Conservation (phyloP, 2,888 invertebrate species). For the Tineola bisselliella region DNA sequence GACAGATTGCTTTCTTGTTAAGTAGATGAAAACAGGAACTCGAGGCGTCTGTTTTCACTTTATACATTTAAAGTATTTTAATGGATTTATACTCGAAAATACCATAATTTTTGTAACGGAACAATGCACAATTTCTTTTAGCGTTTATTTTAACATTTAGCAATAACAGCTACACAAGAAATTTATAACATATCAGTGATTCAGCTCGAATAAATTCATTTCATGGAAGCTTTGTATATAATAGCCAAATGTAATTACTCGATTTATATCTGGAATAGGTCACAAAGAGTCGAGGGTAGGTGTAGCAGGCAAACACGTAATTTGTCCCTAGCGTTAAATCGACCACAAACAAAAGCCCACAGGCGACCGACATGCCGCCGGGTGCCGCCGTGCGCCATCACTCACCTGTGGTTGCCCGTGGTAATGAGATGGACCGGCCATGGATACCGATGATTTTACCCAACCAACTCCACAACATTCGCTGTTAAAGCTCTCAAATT, state of each 20-base stretch:
- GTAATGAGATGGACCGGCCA: conserved; percentile 57
- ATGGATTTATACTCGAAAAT: background rate
- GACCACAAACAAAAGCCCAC: conserved; percentile 64
- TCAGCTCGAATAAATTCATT: background rate
- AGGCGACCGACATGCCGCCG: conserved; percentile 38
- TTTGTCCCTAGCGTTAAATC: conserved; percentile 65
- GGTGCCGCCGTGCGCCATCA: conserved; percentile 51
- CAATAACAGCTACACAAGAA: background rate
- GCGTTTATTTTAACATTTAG: background rate
- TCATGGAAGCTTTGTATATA: background rate
- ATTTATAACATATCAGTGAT: background rate
- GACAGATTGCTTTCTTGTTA: conserved; percentile 68
- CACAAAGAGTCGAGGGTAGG: conserved; percentile 21
- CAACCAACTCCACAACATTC: background rate
- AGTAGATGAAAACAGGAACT: conserved; percentile 44
- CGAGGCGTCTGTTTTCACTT: background rate
- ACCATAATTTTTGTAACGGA: background rate
- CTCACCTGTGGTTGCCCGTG: conserved; percentile 65
- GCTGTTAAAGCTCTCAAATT: background rate
- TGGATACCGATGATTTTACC: conserved; percentile 2
- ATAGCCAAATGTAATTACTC: conserved; percentile 28
- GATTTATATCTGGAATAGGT: conserved; percentile 50
- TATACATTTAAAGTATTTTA: background rate
- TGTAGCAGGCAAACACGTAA: conserved; percentile 60
- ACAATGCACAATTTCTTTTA: background rate